phyloP scores from a whole-genome alignment of 2,113 vertebrate genomes.

The Odontesthes bonariensis region DNA sequence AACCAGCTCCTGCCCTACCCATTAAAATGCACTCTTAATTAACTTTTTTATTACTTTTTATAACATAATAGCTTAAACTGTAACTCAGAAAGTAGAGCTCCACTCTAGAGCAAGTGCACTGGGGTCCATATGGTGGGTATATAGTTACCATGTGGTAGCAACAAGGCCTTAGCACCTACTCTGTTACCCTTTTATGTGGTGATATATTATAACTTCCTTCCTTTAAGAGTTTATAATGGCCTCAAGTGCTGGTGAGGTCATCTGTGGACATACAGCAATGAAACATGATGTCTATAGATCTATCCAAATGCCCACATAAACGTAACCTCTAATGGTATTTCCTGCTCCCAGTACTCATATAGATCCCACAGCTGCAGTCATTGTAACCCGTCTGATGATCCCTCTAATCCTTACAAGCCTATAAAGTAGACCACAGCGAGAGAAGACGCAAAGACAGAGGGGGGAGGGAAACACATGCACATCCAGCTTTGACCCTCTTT shows the following conservation, averaged over 20 bases:
- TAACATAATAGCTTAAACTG: not conserved
- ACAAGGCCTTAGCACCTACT: constrained; percentile 43
- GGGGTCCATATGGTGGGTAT: constrained; percentile 3
- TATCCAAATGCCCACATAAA: not conserved
- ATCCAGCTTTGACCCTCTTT: constrained; percentile 21
- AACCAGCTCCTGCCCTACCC: not conserved
- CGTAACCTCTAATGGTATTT: constrained; percentile 2
- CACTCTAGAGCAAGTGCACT: not conserved
- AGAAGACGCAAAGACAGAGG: not conserved
- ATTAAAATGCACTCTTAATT: too few species aligned
- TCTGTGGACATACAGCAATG: constrained; percentile 9
- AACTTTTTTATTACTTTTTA: too few species aligned
- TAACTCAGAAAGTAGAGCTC: not conserved
- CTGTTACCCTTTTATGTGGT: constrained; percentile 38
- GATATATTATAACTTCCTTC: constrained; percentile 23
- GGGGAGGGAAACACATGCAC: not conserved
- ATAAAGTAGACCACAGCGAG: constrained; percentile 45
- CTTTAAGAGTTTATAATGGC: constrained; percentile 17
- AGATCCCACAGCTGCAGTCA: constrained; percentile 35
- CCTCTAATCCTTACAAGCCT: constrained; percentile 41
- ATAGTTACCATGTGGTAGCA: not conserved
- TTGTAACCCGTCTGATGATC: constrained; percentile 30
- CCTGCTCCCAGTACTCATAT: constrained; percentile 21
- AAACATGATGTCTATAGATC: too few species aligned
- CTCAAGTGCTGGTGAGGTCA: constrained; percentile 30